Base-by-base conservation (phyloP, 2,797 vertebrate genomes). In the Distichodus sexfasciatus region DNA sequence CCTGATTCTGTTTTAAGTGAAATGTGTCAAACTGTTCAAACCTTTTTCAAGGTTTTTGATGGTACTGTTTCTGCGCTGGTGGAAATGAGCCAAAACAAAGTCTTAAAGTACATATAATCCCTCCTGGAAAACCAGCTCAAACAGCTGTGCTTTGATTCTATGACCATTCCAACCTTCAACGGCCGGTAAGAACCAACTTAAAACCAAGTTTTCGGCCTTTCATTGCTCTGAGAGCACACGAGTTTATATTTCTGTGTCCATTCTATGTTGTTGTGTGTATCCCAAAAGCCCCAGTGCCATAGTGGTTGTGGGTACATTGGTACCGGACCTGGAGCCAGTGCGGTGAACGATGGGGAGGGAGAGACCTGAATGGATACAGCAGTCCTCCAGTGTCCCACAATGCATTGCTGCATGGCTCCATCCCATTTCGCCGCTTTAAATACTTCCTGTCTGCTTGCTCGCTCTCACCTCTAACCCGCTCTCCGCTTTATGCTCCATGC, bases 301-400 rank as follows among this genome's bases (percentile, higher is more conserved):
- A 55, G 41, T 35, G 71, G 48, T 53, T 72, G 59, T 65, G 65
- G 58, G 71, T 65, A 65, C 48, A 63, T 82, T 75, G 77, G 74
- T 82, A 78, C 76, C 82, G 82, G 84, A 78, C 83, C 63, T 75
- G 73, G 78, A 53, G 21, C 43, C 31, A 23, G 38, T 79, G 76
- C 80, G 85, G 59, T 85, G 72, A 67, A 84, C 81, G 35, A 81
- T 76, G 83, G 73, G 47, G 80, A 66, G 75, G 79, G 84, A 84
- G 85, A 82, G 43, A 79, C 76, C 83, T 71, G 84, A 92, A 90
- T 90, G 85, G 93, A 94, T 95, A 92, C 92, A 95, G 93, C 90
- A 90, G 82, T 87, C 71, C 78, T 80, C 81, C 81, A 83, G 76
- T 74, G 76, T 83, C 71, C 82, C 82, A 83, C 77, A 79, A 75